Evolutionary conservation across 1,140 invertebrate species (phyloP).

Genomic region (Oscheius sp.): DNA sequence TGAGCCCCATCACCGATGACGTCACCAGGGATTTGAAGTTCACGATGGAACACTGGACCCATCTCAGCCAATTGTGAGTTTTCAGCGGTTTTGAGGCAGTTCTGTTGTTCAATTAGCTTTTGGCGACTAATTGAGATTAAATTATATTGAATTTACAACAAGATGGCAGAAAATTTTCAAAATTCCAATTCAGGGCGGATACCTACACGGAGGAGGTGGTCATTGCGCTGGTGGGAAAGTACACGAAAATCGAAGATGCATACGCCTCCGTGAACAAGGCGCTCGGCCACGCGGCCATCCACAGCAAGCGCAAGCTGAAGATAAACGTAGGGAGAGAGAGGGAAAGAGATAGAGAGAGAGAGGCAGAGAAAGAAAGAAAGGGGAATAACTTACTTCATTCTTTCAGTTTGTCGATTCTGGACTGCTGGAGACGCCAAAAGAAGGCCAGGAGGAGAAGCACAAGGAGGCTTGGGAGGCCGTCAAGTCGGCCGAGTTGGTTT

Average conservation of each 20-base stretch:
- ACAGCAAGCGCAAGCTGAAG: slow-evolving; percentile 76
- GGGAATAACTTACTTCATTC: too few species aligned
- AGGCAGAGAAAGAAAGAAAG: too few species aligned
- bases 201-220: slow-evolving; percentile 76
- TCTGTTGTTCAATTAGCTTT: too few species aligned
- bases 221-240: slow-evolving; percentile 96
- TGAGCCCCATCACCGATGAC: slow-evolving; percentile 62
- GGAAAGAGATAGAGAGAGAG: too few species aligned
- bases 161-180: too few species aligned
- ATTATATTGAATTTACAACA: too few species aligned
- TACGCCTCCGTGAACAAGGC: slow-evolving; percentile 95
- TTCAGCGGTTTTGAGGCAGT: too few species aligned
- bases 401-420: slow-evolving; percentile 88
- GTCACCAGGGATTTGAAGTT: slow-evolving; percentile 67
- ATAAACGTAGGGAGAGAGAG: too few species aligned
- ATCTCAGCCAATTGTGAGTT: slow-evolving; percentile 73
- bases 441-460: slow-evolving; percentile 68
- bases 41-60: slow-evolving; percentile 85
- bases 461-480: slow-evolving; percentile 89
- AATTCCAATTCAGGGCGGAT: slow-evolving; percentile 71
- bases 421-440: slow-evolving; percentile 73
- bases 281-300: slow-evolving; percentile 83
- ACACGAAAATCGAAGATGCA: slow-evolving; percentile 91
- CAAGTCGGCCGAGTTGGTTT: slow-evolving; percentile 76
- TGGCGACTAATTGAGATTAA: too few species aligned